phyloP scores from a whole-genome alignment of 2,797 vertebrate genomes.

The Champsocephalus esox region DNA sequence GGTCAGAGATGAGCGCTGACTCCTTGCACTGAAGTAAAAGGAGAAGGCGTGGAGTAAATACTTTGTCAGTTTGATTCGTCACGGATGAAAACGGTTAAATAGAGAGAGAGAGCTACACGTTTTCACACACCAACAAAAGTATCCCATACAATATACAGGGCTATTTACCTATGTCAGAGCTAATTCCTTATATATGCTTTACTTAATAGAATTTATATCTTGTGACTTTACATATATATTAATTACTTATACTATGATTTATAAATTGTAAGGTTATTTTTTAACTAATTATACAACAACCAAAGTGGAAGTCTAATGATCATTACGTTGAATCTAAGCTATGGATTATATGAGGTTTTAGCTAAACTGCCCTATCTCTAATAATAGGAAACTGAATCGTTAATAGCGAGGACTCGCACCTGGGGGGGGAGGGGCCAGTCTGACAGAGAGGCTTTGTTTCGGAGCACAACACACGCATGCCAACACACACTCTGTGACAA shows the following conservation, averaged over 20 bases:
- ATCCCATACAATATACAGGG: conserved; percentile 70
- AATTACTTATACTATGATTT: conserved; percentile 81
- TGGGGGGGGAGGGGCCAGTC: conserved; percentile 31
- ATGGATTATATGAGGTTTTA: conserved; percentile 63
- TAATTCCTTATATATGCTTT: conserved; percentile 72
- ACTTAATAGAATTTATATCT: conserved; percentile 81
- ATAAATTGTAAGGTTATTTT: conserved; percentile 73
- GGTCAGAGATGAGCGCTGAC: conserved; percentile 26
- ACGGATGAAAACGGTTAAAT: conserved; percentile 49
- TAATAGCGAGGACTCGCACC: conserved; percentile 53
- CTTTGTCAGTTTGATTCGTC: conserved; percentile 25
- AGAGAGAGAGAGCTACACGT: conserved; percentile 61
- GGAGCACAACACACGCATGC: conserved; percentile 29
- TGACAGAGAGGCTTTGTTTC: conserved; percentile 45
- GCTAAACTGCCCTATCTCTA: conserved; percentile 61
- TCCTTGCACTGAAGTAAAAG: conserved; percentile 6
- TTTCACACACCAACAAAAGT: conserved; percentile 53
- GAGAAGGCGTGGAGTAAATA: conserved; percentile 24
- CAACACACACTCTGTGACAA: conserved; percentile 60
- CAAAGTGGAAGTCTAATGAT: conserved; percentile 65
- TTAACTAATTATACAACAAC: conserved; percentile 71
- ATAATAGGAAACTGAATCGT: conserved; percentile 49
- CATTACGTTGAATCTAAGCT: conserved; percentile 63
- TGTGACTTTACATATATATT: conserved; percentile 81
- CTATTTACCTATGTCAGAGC: conserved; percentile 71